phyloP scores from a whole-genome alignment of 2,113 vertebrate genomes.

The Platycercus adscitus region DNA sequence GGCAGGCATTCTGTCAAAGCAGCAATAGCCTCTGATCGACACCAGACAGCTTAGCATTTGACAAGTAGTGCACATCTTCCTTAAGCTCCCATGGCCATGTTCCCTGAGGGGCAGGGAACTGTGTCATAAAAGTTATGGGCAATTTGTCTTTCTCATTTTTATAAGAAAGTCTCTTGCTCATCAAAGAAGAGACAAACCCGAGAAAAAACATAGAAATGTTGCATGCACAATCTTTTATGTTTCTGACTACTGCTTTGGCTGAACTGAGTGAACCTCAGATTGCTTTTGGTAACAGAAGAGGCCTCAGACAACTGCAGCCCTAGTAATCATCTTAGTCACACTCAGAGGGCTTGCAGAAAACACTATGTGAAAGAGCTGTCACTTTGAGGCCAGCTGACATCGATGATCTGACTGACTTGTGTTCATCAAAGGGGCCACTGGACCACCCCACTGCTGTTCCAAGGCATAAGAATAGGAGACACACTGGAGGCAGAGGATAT shows the following conservation, averaged over 20 bases:
- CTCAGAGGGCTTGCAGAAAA: neutral
- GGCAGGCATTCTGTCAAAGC: neutral
- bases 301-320: neutral
- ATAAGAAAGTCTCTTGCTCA: neutral
- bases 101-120: neutral
- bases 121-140: neutral
- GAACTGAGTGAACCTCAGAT: neutral
- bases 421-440: neutral
- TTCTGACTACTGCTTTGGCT: neutral
- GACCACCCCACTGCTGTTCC: neutral
- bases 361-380: neutral
- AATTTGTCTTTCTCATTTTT: neutral
- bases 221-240: neutral
- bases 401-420: neutral
- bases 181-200: neutral
- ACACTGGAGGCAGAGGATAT: neutral
- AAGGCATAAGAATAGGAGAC: neutral
- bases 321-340: neutral
- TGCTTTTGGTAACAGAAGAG: neutral
- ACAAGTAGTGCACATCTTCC: neutral
- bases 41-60: neutral
- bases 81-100: neutral
- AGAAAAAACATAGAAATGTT: neutral
- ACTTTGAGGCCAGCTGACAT: neutral
- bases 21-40: neutral